Conservation (phyloP, 1,140 invertebrate genomes). For the Hyphantria cunea region DNA sequence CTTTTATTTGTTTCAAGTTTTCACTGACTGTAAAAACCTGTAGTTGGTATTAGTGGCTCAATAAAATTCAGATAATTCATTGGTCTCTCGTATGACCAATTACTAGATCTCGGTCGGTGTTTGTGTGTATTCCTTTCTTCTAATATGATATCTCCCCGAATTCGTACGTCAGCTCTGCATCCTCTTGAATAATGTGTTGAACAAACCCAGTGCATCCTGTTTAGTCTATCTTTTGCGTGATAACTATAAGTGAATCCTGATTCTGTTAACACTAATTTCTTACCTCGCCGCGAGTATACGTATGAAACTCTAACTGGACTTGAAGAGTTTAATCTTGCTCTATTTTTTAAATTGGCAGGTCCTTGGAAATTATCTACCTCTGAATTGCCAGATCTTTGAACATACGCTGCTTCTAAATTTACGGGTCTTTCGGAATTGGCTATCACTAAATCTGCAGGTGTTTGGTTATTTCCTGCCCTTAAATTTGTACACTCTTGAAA, state of each 20-base stretch:
- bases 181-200: conserved; percentile 25
- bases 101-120: background rate
- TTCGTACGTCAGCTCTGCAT: conserved; percentile 31
- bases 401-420: no score
- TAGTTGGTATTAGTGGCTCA: no score
- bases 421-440: no score
- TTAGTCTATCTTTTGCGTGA: background rate
- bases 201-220: conserved; percentile 38
- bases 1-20: no score
- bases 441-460: no score
- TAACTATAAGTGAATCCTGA: conserved; percentile 1
- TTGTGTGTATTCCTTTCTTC: background rate
- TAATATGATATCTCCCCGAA: background rate
- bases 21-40: no score
- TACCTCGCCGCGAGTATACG: background rate
- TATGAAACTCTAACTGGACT: background rate
- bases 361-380: no score
- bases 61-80: background rate
- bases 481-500: no score
- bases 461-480: no score
- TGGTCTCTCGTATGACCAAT: background rate
- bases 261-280: background rate
- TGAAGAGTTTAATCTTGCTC: no score
- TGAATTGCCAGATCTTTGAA: no score
- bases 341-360: no score